Base-by-base conservation (phyloP, 2,797 vertebrate genomes). In the Scolopax rusticola region DNA sequence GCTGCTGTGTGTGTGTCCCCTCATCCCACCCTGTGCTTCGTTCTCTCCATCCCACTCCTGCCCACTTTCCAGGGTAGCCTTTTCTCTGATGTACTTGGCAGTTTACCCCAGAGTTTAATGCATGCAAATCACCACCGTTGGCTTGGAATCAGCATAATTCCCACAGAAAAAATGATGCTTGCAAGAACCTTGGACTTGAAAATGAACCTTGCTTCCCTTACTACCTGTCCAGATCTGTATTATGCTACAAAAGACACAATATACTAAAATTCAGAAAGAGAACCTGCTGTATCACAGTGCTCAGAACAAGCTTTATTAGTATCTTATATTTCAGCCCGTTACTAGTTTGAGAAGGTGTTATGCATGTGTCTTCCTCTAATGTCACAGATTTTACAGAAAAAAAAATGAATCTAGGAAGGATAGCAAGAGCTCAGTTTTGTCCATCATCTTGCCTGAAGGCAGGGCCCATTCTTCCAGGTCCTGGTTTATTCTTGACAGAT, bases 401-500 rank as follows among this genome's bases (percentile, higher is more conserved):
- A 36, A 36, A 88, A 75, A 79, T 43, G 30, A 89, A 40, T 47
- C 63, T 63, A 14, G 51, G 41, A 70, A 71, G 74, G 63, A 73
- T 5, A 45, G 54, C 24, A 48, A 32, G 63, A 93, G 83, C 59
- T 94, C 63, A 48, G 74, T 53, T 69, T 69, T 92, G 69, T 61
- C 83, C 54, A 24, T 79, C 67, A 25, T 75, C 63, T 76, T 63
- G 87, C 94, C 84, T 79, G 54, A 65, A 89, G 94, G 74, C 61
- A 75, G 36, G 87, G 48, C 73, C 73, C 90, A 60, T 57, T 86
- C 50, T 75, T 76, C 50, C 50, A 91, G 30, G 60, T 76, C 70
- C 59, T 84, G 54, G 38, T 79, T 93, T 84, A 33, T 79, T 82
- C 60, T 71, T 93, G 88, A 67, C 88, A 95, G 84, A 74, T 77